A percentile compares a stretch with the other conserved stretches of the same genome.
phyloP scores from a whole-genome alignment of 2,888 invertebrate genomes.

The Biston betularia region DNA sequence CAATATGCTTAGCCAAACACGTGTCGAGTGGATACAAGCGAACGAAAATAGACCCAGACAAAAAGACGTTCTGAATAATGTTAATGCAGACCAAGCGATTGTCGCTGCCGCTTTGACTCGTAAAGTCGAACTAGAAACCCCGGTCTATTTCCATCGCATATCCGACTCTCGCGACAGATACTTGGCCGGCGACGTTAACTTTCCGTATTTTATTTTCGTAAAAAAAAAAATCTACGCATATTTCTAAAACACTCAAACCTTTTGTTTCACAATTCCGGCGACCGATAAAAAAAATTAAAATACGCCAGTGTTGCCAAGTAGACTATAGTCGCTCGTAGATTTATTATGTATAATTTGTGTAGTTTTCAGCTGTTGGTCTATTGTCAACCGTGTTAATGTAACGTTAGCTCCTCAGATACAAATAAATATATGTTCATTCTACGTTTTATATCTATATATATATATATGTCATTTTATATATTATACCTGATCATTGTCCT shows the following conservation, averaged over 20 bases:
- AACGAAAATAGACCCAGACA: constrained; percentile 45
- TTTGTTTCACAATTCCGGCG: constrained; percentile 66
- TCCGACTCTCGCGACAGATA: constrained; percentile 74
- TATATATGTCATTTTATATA: constrained; percentile 1
- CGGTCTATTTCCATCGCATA: constrained; percentile 70
- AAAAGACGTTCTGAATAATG: constrained; percentile 60
- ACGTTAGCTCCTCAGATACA: constrained; percentile 15
- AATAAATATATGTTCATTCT: constrained; percentile 29
- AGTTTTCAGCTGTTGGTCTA: constrained; percentile 54
- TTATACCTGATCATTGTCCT: constrained; percentile 28
- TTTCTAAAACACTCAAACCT: constrained; percentile 63
- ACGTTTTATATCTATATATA: constrained; percentile 1
- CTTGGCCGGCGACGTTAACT: constrained; percentile 73
- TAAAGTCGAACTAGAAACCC: constrained; percentile 69
- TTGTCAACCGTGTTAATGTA: constrained; percentile 40
- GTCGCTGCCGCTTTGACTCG: constrained; percentile 59
- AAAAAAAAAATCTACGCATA: constrained; percentile 65
- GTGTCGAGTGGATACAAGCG: constrained; percentile 31
- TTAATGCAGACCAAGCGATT: constrained; percentile 62
- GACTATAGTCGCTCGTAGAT: constrained; percentile 45
- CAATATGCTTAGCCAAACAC: constrained; percentile 28
- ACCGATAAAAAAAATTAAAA: constrained; percentile 44
- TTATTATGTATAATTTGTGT: constrained; percentile 58
- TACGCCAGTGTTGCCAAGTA: constrained; percentile 54
- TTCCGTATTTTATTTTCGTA: constrained; percentile 78